Evolutionary conservation across 2,113 vertebrate genomes (phyloP).

Genomic region (Coptodon rendalli): DNA sequence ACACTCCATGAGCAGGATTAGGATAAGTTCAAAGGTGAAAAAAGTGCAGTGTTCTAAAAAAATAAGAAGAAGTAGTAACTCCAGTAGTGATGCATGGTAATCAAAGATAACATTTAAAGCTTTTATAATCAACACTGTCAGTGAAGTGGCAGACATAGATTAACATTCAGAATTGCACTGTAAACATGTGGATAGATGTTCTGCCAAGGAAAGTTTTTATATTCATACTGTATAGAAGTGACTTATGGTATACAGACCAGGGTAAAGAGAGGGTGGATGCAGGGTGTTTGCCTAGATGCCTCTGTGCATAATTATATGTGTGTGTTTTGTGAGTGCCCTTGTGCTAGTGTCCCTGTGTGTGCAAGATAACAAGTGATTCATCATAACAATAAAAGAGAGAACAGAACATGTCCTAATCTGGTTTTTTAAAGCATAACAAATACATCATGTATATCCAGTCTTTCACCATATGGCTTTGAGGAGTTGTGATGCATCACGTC

Average conservation of each 20-base stretch:
- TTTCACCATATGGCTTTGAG: conserved; percentile 34
- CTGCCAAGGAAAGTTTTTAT: conserved; percentile 43
- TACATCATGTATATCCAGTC: conserved; percentile 12
- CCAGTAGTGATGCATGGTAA: conserved; percentile 41
- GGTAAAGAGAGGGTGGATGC: background rate
- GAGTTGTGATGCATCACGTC: conserved; percentile 22
- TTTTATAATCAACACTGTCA: conserved; percentile 64
- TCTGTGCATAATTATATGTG: background rate
- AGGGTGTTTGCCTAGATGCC: conserved; percentile 2
- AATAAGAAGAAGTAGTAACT: conserved; percentile 12
- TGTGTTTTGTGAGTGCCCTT: background rate
- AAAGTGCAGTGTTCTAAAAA: conserved; percentile 53
- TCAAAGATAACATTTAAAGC: conserved; percentile 64
- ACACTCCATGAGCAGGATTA: conserved; percentile 51
- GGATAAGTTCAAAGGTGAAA: conserved; percentile 46
- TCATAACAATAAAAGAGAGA: conserved; percentile 16
- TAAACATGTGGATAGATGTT: conserved; percentile 25
- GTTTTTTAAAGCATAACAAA: conserved; percentile 15
- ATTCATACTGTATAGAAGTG: conserved; percentile 33
- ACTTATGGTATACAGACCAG: conserved; percentile 6
- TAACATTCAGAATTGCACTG: conserved; percentile 51
- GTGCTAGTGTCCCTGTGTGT: background rate
- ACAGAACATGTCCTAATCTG: conserved; percentile 11
- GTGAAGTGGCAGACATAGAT: conserved; percentile 53
- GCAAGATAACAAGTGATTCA: conserved; percentile 16